Conservation (phyloP, 2,113 vertebrate genomes). For the Fregetta grallaria region DNA sequence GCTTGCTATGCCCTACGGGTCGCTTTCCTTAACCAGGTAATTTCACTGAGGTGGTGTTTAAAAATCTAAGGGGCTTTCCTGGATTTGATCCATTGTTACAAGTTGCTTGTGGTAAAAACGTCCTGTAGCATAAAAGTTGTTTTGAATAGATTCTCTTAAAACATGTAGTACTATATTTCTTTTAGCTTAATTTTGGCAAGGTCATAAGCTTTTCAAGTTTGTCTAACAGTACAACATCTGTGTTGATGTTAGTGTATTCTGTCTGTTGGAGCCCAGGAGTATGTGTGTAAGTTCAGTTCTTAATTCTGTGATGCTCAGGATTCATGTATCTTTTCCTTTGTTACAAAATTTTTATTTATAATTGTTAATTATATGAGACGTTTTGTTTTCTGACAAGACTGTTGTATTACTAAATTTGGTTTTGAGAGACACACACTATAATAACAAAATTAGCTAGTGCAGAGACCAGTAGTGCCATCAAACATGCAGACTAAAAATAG, state of each 20-base stretch:
- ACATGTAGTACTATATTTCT: neutral
- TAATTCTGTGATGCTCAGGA: neutral
- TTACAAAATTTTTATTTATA: neutral
- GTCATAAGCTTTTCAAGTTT: neutral
- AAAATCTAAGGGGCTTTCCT: neutral
- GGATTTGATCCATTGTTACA: neutral
- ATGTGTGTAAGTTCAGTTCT: neutral
- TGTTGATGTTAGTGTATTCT: neutral
- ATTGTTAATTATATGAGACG: neutral
- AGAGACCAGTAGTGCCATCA: neutral
- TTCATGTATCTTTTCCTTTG: neutral
- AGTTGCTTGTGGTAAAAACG: neutral
- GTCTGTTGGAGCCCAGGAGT: neutral
- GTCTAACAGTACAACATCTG: neutral
- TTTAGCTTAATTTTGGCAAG: neutral
- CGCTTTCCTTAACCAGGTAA: neutral
- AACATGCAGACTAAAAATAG: neutral
- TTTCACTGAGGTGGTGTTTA: neutral
- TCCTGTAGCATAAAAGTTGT: neutral
- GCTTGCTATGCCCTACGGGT: neutral
- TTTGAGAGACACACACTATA: neutral
- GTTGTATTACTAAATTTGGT: neutral
- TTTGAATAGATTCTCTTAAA: neutral
- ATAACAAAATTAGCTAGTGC: neutral
- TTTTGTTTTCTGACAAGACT: neutral